Percentiles rank a stretch among this genome's conserved stretches.
These are phyloP conservation scores for Myiotriccus ornatus DNA, from an alignment of 2,797 vertebrate genomes.

Conservation along the genomic window DNA sequence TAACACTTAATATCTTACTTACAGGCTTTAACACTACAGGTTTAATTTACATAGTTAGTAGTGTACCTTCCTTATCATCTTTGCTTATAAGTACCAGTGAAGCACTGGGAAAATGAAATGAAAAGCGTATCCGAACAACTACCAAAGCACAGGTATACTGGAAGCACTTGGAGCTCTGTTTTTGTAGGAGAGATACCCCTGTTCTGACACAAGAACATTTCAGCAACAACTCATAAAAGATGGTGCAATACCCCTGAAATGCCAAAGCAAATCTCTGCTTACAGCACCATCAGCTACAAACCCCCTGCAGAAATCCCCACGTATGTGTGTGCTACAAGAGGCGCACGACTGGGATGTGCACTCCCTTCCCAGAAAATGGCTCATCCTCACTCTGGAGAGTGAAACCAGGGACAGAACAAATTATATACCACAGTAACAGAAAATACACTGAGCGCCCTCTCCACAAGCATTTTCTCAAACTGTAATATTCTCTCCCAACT, in stretches of 20 bases:
- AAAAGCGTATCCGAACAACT: neutral
- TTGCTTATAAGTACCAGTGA: neutral
- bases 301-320: neutral
- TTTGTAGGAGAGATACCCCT: neutral
- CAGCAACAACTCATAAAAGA: neutral
- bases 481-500: neutral
- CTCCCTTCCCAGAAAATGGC: neutral
- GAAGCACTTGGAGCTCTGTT: neutral
- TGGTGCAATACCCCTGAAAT: neutral
- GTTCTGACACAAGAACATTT: neutral
- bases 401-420: neutral
- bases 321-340: rapidly evolving
- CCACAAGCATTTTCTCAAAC: neutral
- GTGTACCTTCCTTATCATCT: neutral
- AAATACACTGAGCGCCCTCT: neutral
- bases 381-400: neutral
- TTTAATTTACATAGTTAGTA: neutral
- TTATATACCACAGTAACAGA: neutral
- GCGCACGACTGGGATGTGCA: neutral
- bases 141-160: neutral
- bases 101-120: neutral
- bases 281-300: neutral
- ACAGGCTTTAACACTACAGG: neutral
- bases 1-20: neutral
- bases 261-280: neutral